These are phyloP conservation scores for Apis laboriosa DNA, from an alignment of 1,140 invertebrate genomes.

Conservation along the genomic window DNA sequence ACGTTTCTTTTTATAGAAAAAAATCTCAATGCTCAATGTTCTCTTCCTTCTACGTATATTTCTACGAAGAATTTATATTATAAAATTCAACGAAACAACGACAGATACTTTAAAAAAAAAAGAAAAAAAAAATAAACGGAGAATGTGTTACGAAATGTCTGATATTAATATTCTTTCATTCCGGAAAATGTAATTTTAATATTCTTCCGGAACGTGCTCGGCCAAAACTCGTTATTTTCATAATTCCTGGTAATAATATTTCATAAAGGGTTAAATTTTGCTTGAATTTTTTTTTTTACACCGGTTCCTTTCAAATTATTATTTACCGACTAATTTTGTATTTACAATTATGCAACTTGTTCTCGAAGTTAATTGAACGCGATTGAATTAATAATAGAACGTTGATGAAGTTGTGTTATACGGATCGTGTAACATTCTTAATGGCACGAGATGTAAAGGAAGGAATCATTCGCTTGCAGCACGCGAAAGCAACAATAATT, in stretches of 20 bases:
- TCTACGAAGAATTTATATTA: no score
- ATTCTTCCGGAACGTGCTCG: neutral
- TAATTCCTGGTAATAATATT: neutral
- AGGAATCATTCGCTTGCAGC: no score
- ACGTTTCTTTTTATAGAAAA: no score
- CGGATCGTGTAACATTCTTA: no score
- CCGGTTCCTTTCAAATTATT: neutral
- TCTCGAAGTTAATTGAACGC: neutral
- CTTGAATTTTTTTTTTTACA: neutral
- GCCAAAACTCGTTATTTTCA: neutral
- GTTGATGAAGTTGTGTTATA: no score
- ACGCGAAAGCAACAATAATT: no score
- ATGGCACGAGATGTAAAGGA: no score
- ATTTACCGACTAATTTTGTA: neutral
- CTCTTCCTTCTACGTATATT: no score
- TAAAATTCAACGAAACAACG: neutral
- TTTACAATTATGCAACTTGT: neutral
- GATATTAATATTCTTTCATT: neutral
- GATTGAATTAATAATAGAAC: no score
- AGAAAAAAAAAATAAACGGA: neutral
- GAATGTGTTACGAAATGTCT: neutral
- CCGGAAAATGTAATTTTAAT: conserved; percentile 2
- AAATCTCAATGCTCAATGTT: no score
- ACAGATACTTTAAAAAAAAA: neutral
- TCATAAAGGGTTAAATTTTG: neutral